Evolutionary conservation across 2,113 vertebrate species (phyloP).

Genomic region (human): DNA sequence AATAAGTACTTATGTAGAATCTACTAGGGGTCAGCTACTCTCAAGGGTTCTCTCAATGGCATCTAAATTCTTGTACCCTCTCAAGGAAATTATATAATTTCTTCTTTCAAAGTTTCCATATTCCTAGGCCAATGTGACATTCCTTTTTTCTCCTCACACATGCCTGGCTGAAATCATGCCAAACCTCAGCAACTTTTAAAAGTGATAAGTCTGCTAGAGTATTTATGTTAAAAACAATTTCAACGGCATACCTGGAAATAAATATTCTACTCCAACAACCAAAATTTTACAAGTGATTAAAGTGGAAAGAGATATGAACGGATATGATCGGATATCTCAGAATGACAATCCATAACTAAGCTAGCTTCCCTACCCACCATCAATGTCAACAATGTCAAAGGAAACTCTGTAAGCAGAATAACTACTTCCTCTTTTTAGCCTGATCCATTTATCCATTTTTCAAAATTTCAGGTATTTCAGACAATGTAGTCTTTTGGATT

Average conservation of each 20-base stretch:
- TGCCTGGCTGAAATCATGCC: constrained; percentile 53
- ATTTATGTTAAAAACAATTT: constrained; percentile 73
- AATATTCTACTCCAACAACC: constrained; percentile 60
- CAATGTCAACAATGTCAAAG: constrained; percentile 28
- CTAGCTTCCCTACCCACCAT: not conserved
- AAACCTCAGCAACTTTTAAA: constrained; percentile 53
- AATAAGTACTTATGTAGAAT: not conserved
- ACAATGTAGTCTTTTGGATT: constrained; percentile 39
- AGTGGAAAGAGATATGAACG: not conserved
- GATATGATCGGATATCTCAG: not conserved
- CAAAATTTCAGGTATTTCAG: constrained; percentile 12
- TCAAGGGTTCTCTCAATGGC: not conserved
- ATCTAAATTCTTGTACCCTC: not conserved
- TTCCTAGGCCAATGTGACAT: constrained; percentile 41
- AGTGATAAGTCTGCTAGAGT: constrained; percentile 44
- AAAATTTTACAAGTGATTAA: constrained; percentile 62
- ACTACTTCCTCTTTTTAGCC: constrained; percentile 10
- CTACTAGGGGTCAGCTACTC: not conserved
- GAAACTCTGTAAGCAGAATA: not conserved
- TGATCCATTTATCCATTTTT: constrained; percentile 3
- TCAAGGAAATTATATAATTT: constrained; percentile 52
- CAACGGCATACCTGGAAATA: constrained; percentile 55
- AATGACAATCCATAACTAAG: constrained; percentile 22
- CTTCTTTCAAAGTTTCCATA: constrained; percentile 54
- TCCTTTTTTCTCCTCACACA: constrained; percentile 54